Base-by-base conservation (phyloP, 1,140 invertebrate species). In the Pogonognathellus flavescens region DNA sequence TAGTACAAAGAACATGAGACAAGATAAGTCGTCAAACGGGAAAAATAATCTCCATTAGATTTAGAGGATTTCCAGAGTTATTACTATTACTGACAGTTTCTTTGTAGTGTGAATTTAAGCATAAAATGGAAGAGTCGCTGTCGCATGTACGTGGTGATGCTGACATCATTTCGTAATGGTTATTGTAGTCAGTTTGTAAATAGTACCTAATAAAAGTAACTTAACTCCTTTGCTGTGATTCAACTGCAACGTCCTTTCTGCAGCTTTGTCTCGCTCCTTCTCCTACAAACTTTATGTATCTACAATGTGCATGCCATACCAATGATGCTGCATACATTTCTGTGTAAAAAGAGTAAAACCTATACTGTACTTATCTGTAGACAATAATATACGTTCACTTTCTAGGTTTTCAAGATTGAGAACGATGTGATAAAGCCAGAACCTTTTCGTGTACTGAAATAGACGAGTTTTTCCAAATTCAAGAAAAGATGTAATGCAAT, bases 31-130 rank as follows among this genome's bases (percentile, higher is more conserved):
- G 16, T 50, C n/a, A 76, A 76, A 76, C 70, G 70, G 70, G 70
- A 49, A 76, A 50, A 72, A 76, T 76, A 76, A 76, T 76, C 70
- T 76, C 70, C 70, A 76, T 76, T 18, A 41, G 25, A 31, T 76
- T 76, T 76, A 50, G 70, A 76, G 70, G 70, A 76, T 76, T 76
- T 76, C 70, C 70, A 76, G 70, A 76, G 41, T 76, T 76, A 76
- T 76, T 72, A 72, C 31, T 72, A n/a, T 22, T 25, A 31, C 62
- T 76, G 59, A n/a, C 14, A 49, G 22, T 76, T 16, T 76, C 70
- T 76, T 76, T 41, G 7, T 49, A 9, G 70, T 76, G 70, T 13
- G 70, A n/a, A 76, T 76, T 76, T 76, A 16, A 76, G 70, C 70
- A 31, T 76, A 25, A 49, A 72, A 72, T 41, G 70, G 41, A 76